Evolutionary conservation across 2,113 vertebrate genomes (phyloP).

Genomic region (Garra rufa): DNA sequence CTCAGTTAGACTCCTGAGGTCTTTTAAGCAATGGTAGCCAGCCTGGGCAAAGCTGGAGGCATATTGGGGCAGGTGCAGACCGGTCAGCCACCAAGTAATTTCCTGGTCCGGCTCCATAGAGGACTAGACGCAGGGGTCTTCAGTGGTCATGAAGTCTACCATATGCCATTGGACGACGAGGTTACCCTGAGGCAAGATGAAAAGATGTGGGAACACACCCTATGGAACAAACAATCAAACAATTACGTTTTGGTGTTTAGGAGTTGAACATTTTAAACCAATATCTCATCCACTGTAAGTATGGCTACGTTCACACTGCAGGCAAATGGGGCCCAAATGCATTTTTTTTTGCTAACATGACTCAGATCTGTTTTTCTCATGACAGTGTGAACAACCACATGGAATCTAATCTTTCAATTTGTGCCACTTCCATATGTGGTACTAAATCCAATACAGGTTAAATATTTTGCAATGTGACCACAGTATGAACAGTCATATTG

Average conservation of each 20-base stretch:
- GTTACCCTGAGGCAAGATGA: not conserved
- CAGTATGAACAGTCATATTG: too few species aligned
- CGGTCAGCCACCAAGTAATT: slow-evolving; percentile 81
- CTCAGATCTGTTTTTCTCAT: too few species aligned
- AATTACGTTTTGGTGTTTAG: not conserved
- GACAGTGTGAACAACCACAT: too few species aligned
- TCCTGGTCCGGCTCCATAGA: slow-evolving; percentile 66
- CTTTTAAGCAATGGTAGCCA: slow-evolving; percentile 78
- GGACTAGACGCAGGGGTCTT: slow-evolving; percentile 75
- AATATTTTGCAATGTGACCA: too few species aligned
- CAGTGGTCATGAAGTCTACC: slow-evolving; percentile 48
- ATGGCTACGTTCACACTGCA: not conserved
- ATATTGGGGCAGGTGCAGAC: slow-evolving; percentile 88
- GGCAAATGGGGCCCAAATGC: too few species aligned
- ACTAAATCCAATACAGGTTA: too few species aligned
- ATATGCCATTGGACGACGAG: slow-evolving; percentile 23
- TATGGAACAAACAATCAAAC: not conserved
- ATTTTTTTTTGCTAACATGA: too few species aligned
- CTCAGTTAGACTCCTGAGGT: slow-evolving; percentile 81
- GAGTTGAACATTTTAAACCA: not conserved
- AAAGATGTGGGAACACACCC: slow-evolving; percentile 3
- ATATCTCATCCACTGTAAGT: not conserved
- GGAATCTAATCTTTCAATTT: too few species aligned
- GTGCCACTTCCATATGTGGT: too few species aligned
- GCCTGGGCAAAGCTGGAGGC: slow-evolving; percentile 72